These are phyloP conservation scores for Lysiphlebus fabarum DNA, from an alignment of 1,140 invertebrate genomes.

Conservation along the genomic window DNA sequence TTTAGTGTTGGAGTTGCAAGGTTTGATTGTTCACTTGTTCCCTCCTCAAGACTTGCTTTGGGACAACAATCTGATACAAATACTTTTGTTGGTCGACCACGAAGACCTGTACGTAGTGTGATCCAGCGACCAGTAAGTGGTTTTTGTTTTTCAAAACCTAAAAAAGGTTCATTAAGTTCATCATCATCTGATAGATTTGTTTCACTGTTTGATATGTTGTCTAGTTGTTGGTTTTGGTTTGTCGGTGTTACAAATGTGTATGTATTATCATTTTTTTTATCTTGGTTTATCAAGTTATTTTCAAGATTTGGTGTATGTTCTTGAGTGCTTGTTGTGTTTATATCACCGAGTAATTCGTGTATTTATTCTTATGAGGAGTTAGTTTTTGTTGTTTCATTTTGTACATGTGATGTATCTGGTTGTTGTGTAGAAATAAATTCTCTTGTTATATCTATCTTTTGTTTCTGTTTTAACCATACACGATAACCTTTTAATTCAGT, in stretches of 20 bases:
- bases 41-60: background rate
- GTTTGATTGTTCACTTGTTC: background rate
- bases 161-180: background rate
- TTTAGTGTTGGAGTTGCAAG: background rate
- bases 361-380: background rate
- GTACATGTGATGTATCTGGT: no score
- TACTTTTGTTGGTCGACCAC: background rate
- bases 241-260: no score
- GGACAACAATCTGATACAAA: background rate
- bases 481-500: slow-evolving; percentile 10
- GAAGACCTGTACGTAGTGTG: background rate
- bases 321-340: background rate
- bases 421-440: background rate
- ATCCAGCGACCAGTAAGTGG: background rate
- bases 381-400: no score
- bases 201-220: background rate
- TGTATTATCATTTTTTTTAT: background rate
- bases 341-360: background rate
- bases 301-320: background rate
- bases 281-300: no score
- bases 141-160: background rate
- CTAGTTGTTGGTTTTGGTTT: no score
- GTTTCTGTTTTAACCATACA: background rate
- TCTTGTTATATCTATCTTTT: background rate
- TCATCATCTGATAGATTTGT: background rate